Evolutionary conservation across 2,888 invertebrate species (phyloP), one percentile per base, ranked within the genome.

Genomic region (Morpho helenor): DNA sequence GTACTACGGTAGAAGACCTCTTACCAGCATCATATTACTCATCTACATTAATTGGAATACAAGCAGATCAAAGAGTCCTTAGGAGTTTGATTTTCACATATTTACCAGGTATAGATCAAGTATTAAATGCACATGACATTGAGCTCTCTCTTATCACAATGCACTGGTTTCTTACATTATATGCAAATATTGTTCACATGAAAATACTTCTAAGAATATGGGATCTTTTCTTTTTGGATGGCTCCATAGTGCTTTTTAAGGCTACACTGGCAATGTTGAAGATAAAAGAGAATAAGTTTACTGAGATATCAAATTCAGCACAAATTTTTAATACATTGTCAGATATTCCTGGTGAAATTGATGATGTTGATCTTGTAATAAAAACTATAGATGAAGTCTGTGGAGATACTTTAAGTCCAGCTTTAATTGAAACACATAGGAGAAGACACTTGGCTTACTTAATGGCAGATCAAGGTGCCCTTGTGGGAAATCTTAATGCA

Each of bases 281-380:
- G 89, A 94, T 98, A 70, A 94, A 92, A 75, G 91, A 91, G 69
- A 89, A 89, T 60, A 95, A 96, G 75, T 92, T 99, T 57, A 94
- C 95, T 69, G 93, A 94, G 67, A 91, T 98, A 68, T 97, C 98
- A 73, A 98, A 98, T 85, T 98, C 99, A 0, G 99, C 99, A 8
- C 98, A 98, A 89, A 98, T 99, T 75, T 99, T 99, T 82, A 99
- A 99, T 85, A 96, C 97, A 3, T 91, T 99, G 2, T 98, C 98
- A 16, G 98, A 98, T 80, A 96, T 99, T 75, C 99, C 99, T 46
- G 97, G 97, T 10, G 96, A 96, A 83, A 95, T 98, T 61, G 96
- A 97, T 75, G 97, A 98, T 89, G 96, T 98, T 52, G 96, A 97
- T 72, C 93, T 95, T 64, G 91, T 98, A 41, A 94, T 98, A 68